Evolutionary conservation across 1,140 invertebrate species (phyloP), one percentile per base, ranked within the genome.

Genomic region (Probaryconus sp.): DNA sequence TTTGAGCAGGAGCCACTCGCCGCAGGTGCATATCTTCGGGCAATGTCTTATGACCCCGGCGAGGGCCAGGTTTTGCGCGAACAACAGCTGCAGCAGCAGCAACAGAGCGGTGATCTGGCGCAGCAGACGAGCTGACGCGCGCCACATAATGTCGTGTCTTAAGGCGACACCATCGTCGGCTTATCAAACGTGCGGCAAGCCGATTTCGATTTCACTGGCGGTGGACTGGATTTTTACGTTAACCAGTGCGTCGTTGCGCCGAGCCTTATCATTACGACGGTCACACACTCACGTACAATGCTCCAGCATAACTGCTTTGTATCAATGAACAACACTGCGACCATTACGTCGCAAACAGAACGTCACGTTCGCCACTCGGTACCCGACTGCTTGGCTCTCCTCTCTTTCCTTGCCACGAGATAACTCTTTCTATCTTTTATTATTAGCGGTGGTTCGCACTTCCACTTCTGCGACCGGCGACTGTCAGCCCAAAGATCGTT

Each of bases 1-100:
- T 10, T 55, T 56, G 20, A 82, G 37, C 4, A 31, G 42, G 42
- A 76, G 77, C 81, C 81, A 83, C 51, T 24, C 40, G 43, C 68
- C 74, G 50, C 68, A 76, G 55, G 48, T 55, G 64, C 74, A 76
- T 28, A 47, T 67, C 20, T 17, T 48, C 4, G 74, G 63, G 56
- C 74, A 76, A 9, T 33, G 17, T 7, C 38, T 28, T 17, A 40
- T 18, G 13, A 37, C 13, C 21, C 21, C 21, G 3, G 3, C 20
- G 21, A 40, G 11, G 0, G 50, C 50, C 3, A 16, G 6, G 1
- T 7, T 35, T 18, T 64, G 6, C 1, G 13, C 17, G 2, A 45
- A 6, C 14, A 45, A 21, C 2, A 61, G 42, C 45, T 24, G 40
- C 53, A 51, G 35, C 37, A 50, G 55, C 24, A 60, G 30, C 61